These are phyloP conservation scores for Lagopus muta DNA, from an alignment of 2,113 vertebrate species.

Conservation along the genomic window DNA sequence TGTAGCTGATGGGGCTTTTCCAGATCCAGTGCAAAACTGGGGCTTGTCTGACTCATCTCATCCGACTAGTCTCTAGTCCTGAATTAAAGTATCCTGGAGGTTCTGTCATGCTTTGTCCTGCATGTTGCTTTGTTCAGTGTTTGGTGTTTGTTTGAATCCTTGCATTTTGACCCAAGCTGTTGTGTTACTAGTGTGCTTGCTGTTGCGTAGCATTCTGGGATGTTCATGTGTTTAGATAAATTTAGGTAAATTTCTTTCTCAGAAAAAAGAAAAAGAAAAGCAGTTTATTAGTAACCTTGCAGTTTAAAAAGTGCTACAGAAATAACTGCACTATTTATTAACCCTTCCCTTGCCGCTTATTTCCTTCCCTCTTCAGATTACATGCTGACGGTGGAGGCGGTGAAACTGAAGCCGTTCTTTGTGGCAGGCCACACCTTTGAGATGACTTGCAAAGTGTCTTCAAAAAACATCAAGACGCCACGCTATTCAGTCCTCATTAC, in stretches of 20 bases:
- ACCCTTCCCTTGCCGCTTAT: slow-evolving; percentile 24
- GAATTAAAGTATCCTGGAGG: neutral
- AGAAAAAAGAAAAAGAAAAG: neutral
- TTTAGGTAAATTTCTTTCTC: neutral
- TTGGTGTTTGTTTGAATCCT: neutral
- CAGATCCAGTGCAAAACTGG: neutral
- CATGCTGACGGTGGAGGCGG: slow-evolving; percentile 80
- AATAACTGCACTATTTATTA: neutral
- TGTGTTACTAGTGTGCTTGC: neutral
- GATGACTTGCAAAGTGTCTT: slow-evolving; percentile 89
- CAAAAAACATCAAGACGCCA: slow-evolving; percentile 86
- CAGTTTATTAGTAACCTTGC: neutral
- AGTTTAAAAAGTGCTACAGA: neutral
- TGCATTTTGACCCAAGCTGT: neutral
- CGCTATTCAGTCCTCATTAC: slow-evolving; percentile 90
- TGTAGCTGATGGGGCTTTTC: neutral
- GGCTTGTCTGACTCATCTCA: neutral
- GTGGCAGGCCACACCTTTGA: slow-evolving; percentile 93
- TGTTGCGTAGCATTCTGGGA: neutral
- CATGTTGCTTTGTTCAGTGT: neutral
- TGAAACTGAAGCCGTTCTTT: slow-evolving; percentile 83
- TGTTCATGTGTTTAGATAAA: neutral
- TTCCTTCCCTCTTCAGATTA: slow-evolving; percentile 75
- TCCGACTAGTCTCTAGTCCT: neutral
- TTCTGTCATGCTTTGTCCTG: neutral